These are phyloP conservation scores for Thunnus albacares DNA, from an alignment of 2,797 vertebrate species.

Conservation along the genomic window DNA sequence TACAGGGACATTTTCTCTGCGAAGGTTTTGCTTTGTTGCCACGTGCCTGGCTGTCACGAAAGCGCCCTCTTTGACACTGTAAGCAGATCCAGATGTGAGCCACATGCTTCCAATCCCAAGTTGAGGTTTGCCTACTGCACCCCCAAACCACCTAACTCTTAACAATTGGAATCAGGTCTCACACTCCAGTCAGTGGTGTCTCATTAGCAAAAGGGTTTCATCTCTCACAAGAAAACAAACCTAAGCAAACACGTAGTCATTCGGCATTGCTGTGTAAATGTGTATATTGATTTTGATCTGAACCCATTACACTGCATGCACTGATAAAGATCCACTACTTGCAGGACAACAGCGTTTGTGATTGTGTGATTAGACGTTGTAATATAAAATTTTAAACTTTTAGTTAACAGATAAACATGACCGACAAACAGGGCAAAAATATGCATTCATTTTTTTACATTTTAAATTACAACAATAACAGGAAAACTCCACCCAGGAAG, in stretches of 20 bases:
- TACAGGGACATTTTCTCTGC: slow-evolving; percentile 72
- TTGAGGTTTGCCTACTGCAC: slow-evolving; percentile 66
- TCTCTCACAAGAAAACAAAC: slow-evolving; percentile 84
- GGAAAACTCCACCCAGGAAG: background rate
- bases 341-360: background rate
- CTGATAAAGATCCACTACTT: slow-evolving; percentile 4
- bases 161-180: slow-evolving; percentile 78
- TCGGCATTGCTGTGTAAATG: slow-evolving; percentile 10
- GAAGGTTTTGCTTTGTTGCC: slow-evolving; percentile 74
- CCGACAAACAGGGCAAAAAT: background rate
- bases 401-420: background rate
- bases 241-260: slow-evolving; percentile 20
- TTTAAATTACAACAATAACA: background rate
- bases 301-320: background rate
- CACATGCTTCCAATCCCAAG: slow-evolving; percentile 80
- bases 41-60: slow-evolving; percentile 84
- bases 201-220: slow-evolving; percentile 81
- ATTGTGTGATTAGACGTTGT: background rate
- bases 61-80: slow-evolving; percentile 70
- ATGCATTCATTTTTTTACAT: background rate
- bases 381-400: background rate
- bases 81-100: slow-evolving; percentile 82
- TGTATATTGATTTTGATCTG: background rate
- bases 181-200: slow-evolving; percentile 89
- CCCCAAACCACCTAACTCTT: slow-evolving; percentile 68